These are phyloP conservation scores for Aporophyla lueneburgensis DNA, from an alignment of 2,888 invertebrate genomes.

Conservation along the genomic window DNA sequence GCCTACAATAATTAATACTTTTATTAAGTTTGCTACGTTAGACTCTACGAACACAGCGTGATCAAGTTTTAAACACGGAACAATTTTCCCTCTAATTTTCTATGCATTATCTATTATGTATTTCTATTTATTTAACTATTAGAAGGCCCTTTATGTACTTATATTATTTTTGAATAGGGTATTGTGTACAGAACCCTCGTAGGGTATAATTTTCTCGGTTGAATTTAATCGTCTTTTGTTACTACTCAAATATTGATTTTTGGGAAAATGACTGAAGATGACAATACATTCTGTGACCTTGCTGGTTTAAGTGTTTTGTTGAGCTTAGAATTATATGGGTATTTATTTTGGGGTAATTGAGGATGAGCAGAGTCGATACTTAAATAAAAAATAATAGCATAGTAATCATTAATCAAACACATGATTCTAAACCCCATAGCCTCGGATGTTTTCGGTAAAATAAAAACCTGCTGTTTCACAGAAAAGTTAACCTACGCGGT, in stretches of 20 bases:
- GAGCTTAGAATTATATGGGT: not conserved
- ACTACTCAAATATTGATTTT: conserved; percentile 44
- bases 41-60: conserved; percentile 9
- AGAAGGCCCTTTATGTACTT: not conserved
- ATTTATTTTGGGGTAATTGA: not conserved
- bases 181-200: conserved; percentile 22
- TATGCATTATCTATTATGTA: conserved; percentile 1
- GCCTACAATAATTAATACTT: conserved; percentile 14
- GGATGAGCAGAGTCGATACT: not conserved
- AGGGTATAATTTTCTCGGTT: conserved; percentile 23
- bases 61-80: conserved; percentile 28
- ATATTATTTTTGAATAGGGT: conserved; percentile 34
- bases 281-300: conserved; percentile 26
- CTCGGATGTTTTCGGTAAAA: too few species aligned
- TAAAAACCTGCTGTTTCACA: too few species aligned
- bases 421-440: too few species aligned
- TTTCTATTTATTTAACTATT: conserved; percentile 11
- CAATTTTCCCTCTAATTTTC: conserved; percentile 8
- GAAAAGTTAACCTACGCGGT: too few species aligned
- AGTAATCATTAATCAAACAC: too few species aligned
- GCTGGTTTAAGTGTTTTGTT: conserved; percentile 4
- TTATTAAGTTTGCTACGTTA: conserved; percentile 36
- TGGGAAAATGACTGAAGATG: conserved; percentile 22
- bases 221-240: conserved; percentile 42
- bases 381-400: too few species aligned